Percentiles rank a stretch among this genome's conserved stretches.
Evolutionary conservation across 1,140 invertebrate species (phyloP).

Genomic region (Eupristina koningsbergeri): DNA sequence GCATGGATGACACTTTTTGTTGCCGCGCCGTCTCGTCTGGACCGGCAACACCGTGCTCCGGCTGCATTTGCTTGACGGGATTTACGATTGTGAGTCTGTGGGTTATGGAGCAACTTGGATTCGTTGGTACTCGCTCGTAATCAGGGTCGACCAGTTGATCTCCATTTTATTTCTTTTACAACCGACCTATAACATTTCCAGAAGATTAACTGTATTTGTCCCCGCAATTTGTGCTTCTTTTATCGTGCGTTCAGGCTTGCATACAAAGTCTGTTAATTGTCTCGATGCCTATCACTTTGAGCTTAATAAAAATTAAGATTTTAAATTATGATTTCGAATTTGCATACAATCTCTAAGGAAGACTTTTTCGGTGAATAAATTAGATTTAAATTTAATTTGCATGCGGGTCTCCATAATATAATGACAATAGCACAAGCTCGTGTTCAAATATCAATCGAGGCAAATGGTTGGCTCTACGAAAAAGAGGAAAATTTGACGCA

Average conservation of each 20-base stretch:
- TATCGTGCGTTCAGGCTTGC: neutral
- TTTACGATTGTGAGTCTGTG: neutral
- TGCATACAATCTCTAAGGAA: too few species aligned
- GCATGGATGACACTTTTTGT: neutral
- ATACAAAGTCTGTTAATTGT: neutral
- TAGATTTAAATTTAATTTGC: too few species aligned
- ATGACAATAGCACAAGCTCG: too few species aligned
- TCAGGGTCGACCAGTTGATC: constrained; percentile 39
- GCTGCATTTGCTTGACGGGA: neutral
- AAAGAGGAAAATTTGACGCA: too few species aligned
- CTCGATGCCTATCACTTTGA: neutral
- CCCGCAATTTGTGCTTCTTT: neutral
- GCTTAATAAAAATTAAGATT: too few species aligned
- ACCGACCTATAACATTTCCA: constrained; percentile 9
- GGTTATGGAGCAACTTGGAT: constrained; percentile 10
- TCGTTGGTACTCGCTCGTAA: neutral
- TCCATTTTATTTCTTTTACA: constrained; percentile 15
- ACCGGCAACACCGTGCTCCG: neutral
- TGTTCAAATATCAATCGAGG: too few species aligned
- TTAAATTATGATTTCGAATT: too few species aligned
- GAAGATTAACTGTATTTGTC: constrained; percentile 20
- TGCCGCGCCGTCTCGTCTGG: neutral
- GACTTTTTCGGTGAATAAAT: too few species aligned
- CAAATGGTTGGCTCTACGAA: too few species aligned
- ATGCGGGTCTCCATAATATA: too few species aligned